Evolutionary conservation across 2,888 invertebrate species (phyloP), one percentile per base, ranked within the genome.

Genomic region (Cephus spinipes): DNA sequence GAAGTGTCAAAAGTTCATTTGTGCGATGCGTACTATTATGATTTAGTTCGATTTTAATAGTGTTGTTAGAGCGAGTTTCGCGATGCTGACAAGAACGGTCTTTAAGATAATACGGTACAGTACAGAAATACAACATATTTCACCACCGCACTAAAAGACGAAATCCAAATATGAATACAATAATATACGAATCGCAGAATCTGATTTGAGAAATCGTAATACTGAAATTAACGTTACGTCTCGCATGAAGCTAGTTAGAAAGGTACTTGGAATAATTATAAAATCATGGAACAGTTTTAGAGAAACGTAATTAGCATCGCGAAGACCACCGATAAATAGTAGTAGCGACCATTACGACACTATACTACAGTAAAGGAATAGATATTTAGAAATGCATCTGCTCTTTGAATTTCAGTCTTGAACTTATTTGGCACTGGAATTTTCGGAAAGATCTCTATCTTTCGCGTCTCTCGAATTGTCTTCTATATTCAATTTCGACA

Each of bases 401-500:
- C 2, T 23, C 9, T 23, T 55, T 55, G 55, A 2, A 55, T 55
- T 23, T 23, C 55, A 55, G 55, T 55, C 55, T 55, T 55, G 1
- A 55, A 0, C 55, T 55, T 55, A 55, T 55, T 55, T 55, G 55
- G 55, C 55, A 55, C 2, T 23, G 1, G 55, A 55, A 23, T 55
- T 55, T 55, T 55, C 2, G 23, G 6, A 23, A 23, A 55, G 55
- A 55, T 55, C 9, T 23, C 23, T 2, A 55, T 6, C 2, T 55
- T 55, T 55, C 23, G 9, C 55, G 6, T 55, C 23, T 55, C 6
- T 55, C 55, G 55, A 55, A 9, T 23, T 55, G 55, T 55, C 55
- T 55, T 23, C 55, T 55, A 73, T 73, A 12, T 76, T 73, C 12
- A 77, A 68, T 32, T 84, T 79, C 31, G 80, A 77, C 73, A 94